phyloP scores from a whole-genome alignment of 2,113 vertebrate genomes.

The Rhinolophus ferrumequinum region DNA sequence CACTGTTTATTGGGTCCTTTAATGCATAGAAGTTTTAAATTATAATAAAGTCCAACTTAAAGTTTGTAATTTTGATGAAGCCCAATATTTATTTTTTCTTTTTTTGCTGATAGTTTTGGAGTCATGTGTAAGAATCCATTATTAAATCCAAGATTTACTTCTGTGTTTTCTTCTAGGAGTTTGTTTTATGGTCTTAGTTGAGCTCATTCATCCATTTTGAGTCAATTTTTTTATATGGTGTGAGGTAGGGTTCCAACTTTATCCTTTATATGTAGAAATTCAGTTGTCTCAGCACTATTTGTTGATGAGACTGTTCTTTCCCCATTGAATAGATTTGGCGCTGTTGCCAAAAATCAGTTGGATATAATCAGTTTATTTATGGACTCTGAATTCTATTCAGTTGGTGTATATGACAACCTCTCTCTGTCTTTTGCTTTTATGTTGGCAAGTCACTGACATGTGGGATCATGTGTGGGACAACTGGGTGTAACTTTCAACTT shows the following conservation, averaged over 20 bases:
- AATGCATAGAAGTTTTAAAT: neutral
- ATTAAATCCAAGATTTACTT: neutral
- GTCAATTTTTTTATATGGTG: neutral
- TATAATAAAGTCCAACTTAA: neutral
- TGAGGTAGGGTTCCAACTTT: neutral
- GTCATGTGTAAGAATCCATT: neutral
- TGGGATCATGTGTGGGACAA: neutral
- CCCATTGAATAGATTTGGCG: neutral
- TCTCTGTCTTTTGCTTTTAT: neutral
- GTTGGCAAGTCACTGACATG: neutral
- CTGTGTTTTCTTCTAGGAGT: neutral
- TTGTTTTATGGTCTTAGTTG: neutral
- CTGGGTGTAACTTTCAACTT: neutral
- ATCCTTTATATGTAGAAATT: neutral
- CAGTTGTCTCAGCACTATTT: neutral
- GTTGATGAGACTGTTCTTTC: neutral
- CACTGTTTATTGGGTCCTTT: neutral
- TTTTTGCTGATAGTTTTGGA: neutral
- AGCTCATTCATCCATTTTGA: neutral
- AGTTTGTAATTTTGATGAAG: neutral
- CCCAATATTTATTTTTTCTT: neutral
- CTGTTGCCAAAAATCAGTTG: neutral
- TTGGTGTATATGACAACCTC: neutral
- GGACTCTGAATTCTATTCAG: neutral
- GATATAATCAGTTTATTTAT: neutral